Base-by-base conservation (phyloP, 2,888 invertebrate genomes). In the Itoplectis maculator region DNA sequence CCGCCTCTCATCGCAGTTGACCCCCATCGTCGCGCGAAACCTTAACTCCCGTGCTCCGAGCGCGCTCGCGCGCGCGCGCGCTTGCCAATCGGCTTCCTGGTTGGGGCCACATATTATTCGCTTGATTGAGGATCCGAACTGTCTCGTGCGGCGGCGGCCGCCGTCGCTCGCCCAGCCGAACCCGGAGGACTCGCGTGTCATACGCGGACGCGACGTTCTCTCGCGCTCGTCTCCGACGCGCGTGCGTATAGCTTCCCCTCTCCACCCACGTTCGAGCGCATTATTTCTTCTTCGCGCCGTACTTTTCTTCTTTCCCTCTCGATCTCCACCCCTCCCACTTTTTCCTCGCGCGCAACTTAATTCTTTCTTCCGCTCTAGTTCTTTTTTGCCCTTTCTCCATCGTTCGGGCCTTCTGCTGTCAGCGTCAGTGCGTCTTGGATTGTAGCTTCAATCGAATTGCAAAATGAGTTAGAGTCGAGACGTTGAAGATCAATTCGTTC, bases 1-100 rank as follows among this genome's bases (percentile, higher is more conserved):
- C n/a, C n/a, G n/a, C 9, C 37, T 81, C 84, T 84, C 79, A 35
- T 72, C 81, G 68, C 72, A 66, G 66, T 82, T 83, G 63, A 70
- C 84, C 83, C 83, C 79, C 69, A 82, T n/a, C n/a, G n/a, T n/a
- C n/a, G n/a, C 82, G 47, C 66, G 63, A 84, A 82, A 76, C 82
- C 81, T 70, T 63, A 77, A 65, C 70, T 54, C 81, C 83, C 82
- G 68, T 82, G 77, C 84, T 78, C 83, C 82, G 81, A 63, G 66
- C 29, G 29, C n/a, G n/a, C n/a, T n/a, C n/a, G n/a, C n/a, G n/a
- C n/a, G n/a, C n/a, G n/a, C n/a, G 81, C 86, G 86, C 88, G 84
- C 88, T 86, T 87, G 88, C 78, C 89, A 90, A 91, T 90, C 88
- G 88, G 88, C 89, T 90, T 91, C 91, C 91, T 91, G 89, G 87